Evolutionary conservation across 2,888 invertebrate species (phyloP).

Genomic region (Phyto melanocephala): DNA sequence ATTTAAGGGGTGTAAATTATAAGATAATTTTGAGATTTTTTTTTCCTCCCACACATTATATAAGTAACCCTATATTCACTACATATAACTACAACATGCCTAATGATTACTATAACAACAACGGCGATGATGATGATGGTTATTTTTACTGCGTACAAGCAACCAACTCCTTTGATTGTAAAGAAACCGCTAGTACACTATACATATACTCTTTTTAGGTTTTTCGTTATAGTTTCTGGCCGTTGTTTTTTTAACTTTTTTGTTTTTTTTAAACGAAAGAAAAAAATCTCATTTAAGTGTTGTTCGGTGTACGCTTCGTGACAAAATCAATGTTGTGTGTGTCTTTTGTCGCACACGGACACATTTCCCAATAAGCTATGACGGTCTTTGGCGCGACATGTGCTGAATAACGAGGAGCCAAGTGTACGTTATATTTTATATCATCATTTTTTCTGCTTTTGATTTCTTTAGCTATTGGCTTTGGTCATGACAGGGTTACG

Average conservation of each 20-base stretch:
- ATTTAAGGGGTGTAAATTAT: too few relatives aligned
- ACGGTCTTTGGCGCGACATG: constrained; percentile 63
- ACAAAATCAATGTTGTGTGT: constrained; percentile 72
- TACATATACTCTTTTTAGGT: neutral
- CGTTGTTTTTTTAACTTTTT: constrained; percentile 15
- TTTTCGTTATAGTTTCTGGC: constrained; percentile 5
- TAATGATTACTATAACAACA: constrained; percentile 26
- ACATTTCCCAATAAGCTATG: constrained; percentile 60
- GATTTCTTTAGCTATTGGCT: neutral
- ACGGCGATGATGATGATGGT: constrained; percentile 37
- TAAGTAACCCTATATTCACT: constrained; percentile 14
- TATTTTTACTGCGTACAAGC: constrained; percentile 58
- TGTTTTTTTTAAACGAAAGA: neutral
- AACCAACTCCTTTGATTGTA: constrained; percentile 59
- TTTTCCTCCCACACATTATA: neutral
- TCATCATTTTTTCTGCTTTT: constrained; percentile 30
- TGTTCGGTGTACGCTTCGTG: constrained; percentile 66
- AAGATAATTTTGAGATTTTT: too few relatives aligned
- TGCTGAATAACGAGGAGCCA: constrained; percentile 63
- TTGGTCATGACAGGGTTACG: neutral
- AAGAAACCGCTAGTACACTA: constrained; percentile 48
- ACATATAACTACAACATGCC: neutral
- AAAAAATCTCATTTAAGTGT: constrained; percentile 65
- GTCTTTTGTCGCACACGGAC: constrained; percentile 67
- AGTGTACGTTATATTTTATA: constrained; percentile 55